Conservation (phyloP, 2,888 invertebrate genomes). For the Disparrhopalites patrizii region DNA sequence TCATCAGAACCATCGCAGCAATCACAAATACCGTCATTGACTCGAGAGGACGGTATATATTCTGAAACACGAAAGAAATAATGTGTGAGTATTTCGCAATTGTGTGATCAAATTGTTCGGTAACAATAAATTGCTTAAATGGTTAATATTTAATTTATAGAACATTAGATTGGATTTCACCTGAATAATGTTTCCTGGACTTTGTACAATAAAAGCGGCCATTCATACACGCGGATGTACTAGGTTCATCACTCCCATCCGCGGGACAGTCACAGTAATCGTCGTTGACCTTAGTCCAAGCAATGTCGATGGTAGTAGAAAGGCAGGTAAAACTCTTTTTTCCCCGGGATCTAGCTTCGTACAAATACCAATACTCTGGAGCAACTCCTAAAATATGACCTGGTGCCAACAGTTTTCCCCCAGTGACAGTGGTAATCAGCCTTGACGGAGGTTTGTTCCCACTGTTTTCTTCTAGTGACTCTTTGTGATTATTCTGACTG, state of each 20-base stretch:
- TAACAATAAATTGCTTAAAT: constrained; percentile 6
- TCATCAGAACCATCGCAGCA: constrained; percentile 54
- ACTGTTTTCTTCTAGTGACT: not conserved
- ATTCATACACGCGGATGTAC: constrained; percentile 54
- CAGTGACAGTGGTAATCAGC: constrained; percentile 11
- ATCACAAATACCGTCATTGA: constrained; percentile 59
- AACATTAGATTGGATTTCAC: too few species aligned
- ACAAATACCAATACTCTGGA: constrained; percentile 38
- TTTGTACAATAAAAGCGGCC: constrained; percentile 49
- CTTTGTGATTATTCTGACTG: not conserved
- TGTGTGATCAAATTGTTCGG: not conserved
- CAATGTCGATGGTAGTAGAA: constrained; percentile 54
- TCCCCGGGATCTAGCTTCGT: constrained; percentile 22
- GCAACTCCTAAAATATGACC: constrained; percentile 38
- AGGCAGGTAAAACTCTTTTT: constrained; percentile 51
- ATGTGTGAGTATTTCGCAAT: not conserved
- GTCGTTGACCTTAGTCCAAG: constrained; percentile 74
- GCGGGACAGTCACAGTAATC: constrained; percentile 83
- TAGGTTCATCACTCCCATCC: constrained; percentile 55
- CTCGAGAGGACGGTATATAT: constrained; percentile 51
- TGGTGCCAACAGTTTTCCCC: constrained; percentile 35
- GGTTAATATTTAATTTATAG: not conserved
- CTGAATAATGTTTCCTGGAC: constrained; percentile 32
- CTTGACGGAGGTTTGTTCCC: not conserved
- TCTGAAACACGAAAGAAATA: constrained; percentile 33